These are phyloP conservation scores for Allophyes oxyacanthae DNA, from an alignment of 2,888 invertebrate genomes.

Conservation along the genomic window DNA sequence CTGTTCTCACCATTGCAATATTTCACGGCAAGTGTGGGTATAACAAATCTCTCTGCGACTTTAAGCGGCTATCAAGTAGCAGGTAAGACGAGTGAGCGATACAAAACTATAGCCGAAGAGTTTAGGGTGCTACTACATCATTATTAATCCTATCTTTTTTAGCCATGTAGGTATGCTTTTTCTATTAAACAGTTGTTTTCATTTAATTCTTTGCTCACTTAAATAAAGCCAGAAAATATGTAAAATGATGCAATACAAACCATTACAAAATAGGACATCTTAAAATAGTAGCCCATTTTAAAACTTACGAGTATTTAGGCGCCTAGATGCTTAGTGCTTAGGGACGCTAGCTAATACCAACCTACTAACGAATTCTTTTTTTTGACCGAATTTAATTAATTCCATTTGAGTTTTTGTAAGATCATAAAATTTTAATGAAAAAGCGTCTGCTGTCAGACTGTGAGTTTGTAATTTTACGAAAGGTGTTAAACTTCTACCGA, in stretches of 20 bases:
- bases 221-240: not conserved
- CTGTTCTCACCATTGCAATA: slow-evolving; percentile 45
- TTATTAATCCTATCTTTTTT: slow-evolving; percentile 31
- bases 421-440: not conserved
- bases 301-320: not conserved
- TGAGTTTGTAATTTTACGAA: not conserved
- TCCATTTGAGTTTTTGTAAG: not conserved
- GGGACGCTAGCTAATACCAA: not conserved
- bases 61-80: slow-evolving; percentile 49
- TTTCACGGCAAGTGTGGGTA: slow-evolving; percentile 43
- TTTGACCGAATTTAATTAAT: slow-evolving; percentile 5
- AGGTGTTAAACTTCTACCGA: too few relatives aligned
- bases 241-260: not conserved
- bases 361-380: slow-evolving; percentile 1
- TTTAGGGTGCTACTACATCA: slow-evolving; percentile 39
- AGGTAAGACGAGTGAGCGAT: slow-evolving; percentile 47
- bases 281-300: not conserved
- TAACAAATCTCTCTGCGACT: slow-evolving; percentile 52
- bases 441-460: not conserved
- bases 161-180: not conserved
- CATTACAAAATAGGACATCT: not conserved
- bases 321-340: not conserved
- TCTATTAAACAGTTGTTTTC: slow-evolving; percentile 1
- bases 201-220: not conserved
- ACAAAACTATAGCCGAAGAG: slow-evolving; percentile 39